These are phyloP conservation scores for Mormyrops boulengeri DNA, from an alignment of 2,797 vertebrate genomes.

Conservation along the genomic window DNA sequence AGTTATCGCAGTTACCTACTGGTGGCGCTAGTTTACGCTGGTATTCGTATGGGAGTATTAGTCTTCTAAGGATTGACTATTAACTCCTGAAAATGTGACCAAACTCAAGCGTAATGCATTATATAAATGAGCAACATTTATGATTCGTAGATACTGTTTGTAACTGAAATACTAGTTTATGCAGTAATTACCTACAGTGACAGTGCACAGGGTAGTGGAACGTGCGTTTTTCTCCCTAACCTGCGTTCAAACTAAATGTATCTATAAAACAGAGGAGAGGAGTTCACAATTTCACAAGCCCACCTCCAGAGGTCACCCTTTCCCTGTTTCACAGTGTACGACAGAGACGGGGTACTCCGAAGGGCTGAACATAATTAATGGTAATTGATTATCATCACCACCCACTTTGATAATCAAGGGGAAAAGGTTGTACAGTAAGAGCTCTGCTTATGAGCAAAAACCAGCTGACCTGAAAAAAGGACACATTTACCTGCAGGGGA, in stretches of 20 bases:
- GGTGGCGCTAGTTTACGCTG: not conserved
- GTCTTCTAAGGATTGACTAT: not conserved
- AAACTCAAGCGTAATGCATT: not conserved
- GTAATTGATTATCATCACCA: conserved; percentile 8
- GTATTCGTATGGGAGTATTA: not conserved
- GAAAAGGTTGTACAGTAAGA: not conserved
- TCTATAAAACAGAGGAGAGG: not conserved
- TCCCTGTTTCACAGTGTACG: not conserved
- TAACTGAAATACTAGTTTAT: not conserved
- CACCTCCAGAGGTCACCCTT: conserved; percentile 18
- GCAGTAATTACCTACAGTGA: not conserved
- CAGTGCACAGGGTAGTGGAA: not conserved
- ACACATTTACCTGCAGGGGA: conserved; percentile 6
- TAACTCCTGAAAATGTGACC: not conserved
- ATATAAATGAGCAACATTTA: not conserved
- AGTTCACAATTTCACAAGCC: not conserved
- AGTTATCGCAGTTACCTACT: not conserved
- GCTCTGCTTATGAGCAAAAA: not conserved
- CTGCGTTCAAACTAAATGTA: not conserved
- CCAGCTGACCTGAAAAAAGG: conserved; percentile 9
- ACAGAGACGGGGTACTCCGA: not conserved
- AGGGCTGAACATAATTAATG: conserved; percentile 16
- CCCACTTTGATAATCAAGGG: not conserved
- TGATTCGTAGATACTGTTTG: not conserved
- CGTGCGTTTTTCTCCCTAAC: not conserved